Evolutionary conservation across 2,888 invertebrate species (phyloP).

Genomic region (Macaria liturata): DNA sequence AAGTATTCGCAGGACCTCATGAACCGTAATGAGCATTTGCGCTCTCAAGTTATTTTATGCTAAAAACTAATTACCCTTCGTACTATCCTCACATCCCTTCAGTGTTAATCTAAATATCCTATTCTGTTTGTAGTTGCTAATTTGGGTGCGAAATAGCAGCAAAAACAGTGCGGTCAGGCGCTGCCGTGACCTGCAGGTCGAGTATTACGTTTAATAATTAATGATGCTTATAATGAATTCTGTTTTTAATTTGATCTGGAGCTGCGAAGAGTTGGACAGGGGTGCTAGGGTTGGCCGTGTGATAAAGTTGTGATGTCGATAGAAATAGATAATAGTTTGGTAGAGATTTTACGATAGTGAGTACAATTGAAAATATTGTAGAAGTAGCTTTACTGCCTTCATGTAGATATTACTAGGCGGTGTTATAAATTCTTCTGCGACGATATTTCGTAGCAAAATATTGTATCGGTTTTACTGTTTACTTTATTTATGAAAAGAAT

Average conservation of each 20-base stretch:
- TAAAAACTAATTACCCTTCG: constrained; percentile 54
- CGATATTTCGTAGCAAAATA: no score
- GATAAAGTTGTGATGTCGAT: constrained; percentile 13
- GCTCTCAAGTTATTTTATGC: constrained; percentile 44
- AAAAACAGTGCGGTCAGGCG: constrained; percentile 70
- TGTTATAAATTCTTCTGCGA: no score
- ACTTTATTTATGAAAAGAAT: no score
- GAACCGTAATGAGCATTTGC: constrained; percentile 19
- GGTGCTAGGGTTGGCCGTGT: constrained; percentile 27
- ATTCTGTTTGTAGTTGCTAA: constrained; percentile 70
- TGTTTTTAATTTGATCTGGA: constrained; percentile 75
- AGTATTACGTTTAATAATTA: constrained; percentile 75
- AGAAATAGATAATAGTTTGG: neutral
- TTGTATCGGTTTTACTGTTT: no score
- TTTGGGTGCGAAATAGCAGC: constrained; percentile 63
- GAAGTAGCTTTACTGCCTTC: no score
- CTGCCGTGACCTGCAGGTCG: constrained; percentile 37
- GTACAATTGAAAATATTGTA: no score
- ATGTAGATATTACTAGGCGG: no score
- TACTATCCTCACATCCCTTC: constrained; percentile 48
- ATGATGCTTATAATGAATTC: constrained; percentile 78
- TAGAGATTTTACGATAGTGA: no score
- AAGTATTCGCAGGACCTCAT: constrained; percentile 8
- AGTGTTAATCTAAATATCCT: constrained; percentile 73
- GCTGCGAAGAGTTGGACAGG: constrained; percentile 40